Percentiles rank a stretch among this genome's conserved stretches.
Conservation (phyloP, 2,888 invertebrate genomes). For the Dexiosoma caninum region DNA sequence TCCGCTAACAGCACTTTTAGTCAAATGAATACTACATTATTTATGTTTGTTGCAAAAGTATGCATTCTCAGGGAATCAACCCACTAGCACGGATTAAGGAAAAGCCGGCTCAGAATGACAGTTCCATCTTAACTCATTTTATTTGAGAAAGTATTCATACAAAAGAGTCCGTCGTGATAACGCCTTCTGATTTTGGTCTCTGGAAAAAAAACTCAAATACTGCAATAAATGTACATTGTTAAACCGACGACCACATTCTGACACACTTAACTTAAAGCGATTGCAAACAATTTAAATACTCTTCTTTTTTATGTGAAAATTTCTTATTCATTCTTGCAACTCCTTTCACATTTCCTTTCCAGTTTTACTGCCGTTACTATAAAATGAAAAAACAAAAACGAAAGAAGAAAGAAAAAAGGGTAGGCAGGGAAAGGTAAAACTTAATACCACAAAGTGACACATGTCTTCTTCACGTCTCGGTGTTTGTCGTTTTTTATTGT, state of each 20-base stretch:
- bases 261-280: conserved; percentile 15
- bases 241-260: neutral
- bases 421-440: neutral
- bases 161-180: too few relatives aligned
- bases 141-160: too few relatives aligned
- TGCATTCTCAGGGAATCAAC: too few relatives aligned
- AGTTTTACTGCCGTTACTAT: neutral
- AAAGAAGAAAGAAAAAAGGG: neutral
- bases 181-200: too few relatives aligned
- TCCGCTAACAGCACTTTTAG: too few relatives aligned
- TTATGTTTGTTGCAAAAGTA: too few relatives aligned
- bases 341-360: neutral
- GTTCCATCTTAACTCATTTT: too few relatives aligned
- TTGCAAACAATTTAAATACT: conserved; percentile 49
- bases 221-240: conserved; percentile 1
- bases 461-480: conserved; percentile 33
- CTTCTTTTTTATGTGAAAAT: neutral
- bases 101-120: too few relatives aligned
- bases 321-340: conserved; percentile 1
- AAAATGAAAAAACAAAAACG: neutral
- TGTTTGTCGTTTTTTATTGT: conserved; percentile 24
- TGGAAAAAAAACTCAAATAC: too few relatives aligned
- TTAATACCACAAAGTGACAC: conserved; percentile 31
- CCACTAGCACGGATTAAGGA: too few relatives aligned
- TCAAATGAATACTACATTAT: too few relatives aligned